phyloP scores from a whole-genome alignment of 2,797 vertebrate species.

The Sebastes paucispinis region DNA sequence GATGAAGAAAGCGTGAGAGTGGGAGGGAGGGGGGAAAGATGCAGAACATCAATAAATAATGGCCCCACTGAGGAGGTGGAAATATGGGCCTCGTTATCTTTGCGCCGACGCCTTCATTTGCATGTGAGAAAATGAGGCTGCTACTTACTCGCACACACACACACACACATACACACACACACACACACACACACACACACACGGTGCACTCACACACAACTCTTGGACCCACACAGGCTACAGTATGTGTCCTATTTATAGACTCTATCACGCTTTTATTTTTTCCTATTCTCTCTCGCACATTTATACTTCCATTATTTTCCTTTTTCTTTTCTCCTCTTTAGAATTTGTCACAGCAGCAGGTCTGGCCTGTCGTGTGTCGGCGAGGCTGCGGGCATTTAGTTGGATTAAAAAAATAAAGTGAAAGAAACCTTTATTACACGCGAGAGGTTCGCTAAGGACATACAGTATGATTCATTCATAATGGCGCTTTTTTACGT shows the following conservation, averaged over 20 bases:
- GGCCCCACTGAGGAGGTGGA: slow-evolving; percentile 85
- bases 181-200: slow-evolving; percentile 14
- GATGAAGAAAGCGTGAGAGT: slow-evolving; percentile 76
- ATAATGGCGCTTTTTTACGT: slow-evolving; percentile 3
- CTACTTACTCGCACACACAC: slow-evolving; percentile 42
- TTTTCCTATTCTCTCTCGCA: slow-evolving; percentile 46
- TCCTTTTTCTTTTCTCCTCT: slow-evolving; percentile 29
- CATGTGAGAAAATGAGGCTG: slow-evolving; percentile 83
- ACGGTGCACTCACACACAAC: neutral
- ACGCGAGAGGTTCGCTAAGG: slow-evolving; percentile 26
- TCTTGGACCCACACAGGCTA: slow-evolving; percentile 56
- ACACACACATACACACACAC: neutral
- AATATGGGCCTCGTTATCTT: slow-evolving; percentile 86
- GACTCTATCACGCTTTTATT: slow-evolving; percentile 59
- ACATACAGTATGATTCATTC: slow-evolving; percentile 23
- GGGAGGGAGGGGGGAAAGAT: slow-evolving; percentile 75
- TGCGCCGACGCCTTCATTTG: slow-evolving; percentile 85
- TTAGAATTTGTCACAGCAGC: slow-evolving; percentile 30
- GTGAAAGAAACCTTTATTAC: slow-evolving; percentile 24
- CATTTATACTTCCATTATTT: slow-evolving; percentile 59
- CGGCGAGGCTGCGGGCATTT: slow-evolving; percentile 24
- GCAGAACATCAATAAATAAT: slow-evolving; percentile 90
- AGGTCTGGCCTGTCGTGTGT: slow-evolving; percentile 28
- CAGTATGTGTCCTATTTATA: slow-evolving; percentile 76
- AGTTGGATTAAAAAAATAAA: slow-evolving; percentile 39